Base-by-base conservation (phyloP, 2,797 vertebrate species). In the Meda fulgida region DNA sequence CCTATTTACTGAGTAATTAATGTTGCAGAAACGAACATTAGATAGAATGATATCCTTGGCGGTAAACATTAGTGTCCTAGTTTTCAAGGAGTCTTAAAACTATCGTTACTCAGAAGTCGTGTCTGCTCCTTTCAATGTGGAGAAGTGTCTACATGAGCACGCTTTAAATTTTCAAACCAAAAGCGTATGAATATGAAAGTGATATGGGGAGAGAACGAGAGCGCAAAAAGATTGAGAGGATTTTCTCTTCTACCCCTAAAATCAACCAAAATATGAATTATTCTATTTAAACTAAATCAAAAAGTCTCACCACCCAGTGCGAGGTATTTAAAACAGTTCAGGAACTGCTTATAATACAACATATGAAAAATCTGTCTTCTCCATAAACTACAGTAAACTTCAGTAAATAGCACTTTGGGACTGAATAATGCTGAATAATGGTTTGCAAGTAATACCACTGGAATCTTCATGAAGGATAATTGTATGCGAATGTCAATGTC, bases 211-310 rank as follows among this genome's bases (percentile, higher is more conserved):
- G 85, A 18, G 66, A 80, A 73, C 84, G 85, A 90, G 81, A 90
- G 89, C 18, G 55, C 79, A 6, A 84, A 75, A 65, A 69, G 87
- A 84, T 76, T 88, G 84, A 88, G 65, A 83, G 48, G 72, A 84
- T 76, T 84, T 84, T 36, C 73, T 69, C 23, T 78, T 83, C 80
- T 34, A 48, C 77, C 9, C n/a, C 40, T 65, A 29, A 69, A 78
- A 83, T 46, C 55, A 75, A 55, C 34, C 34, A 23, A 78, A 55
- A 78, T 31, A 77, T 84, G 13, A 66, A 76, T 51, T 83, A 83
- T 76, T 83, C 81, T 38, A 29, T 67, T 83, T 83, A 76, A 66
- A 66, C 81, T 83, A 66, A 66, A 66, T 83, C 16, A 51, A 29
- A 38, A 76, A 83, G 60, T 48, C 40, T n/a, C 26, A 82, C 29